These are phyloP conservation scores for Vanessa atalanta DNA, from an alignment of 1,140 invertebrate genomes.

Conservation along the genomic window DNA sequence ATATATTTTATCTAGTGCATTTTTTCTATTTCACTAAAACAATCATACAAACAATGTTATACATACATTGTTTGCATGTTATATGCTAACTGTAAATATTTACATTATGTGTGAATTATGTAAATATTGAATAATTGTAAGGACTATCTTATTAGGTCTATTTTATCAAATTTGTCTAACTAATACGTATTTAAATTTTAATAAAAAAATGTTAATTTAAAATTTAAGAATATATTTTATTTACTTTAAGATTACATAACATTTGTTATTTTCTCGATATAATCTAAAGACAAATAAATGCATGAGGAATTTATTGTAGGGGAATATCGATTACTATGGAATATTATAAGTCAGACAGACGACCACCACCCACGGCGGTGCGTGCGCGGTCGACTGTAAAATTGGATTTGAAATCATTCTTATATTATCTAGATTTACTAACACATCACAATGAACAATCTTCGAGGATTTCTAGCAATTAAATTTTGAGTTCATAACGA, in stretches of 20 bases:
- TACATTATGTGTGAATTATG: too few relatives aligned
- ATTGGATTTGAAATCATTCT: constrained; percentile 37
- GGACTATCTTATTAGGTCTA: not conserved
- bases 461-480: not conserved
- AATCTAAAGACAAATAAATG: constrained; percentile 28
- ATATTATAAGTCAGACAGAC: constrained; percentile 35
- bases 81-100: too few relatives aligned
- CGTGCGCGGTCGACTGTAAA: constrained; percentile 33
- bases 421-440: constrained; percentile 17
- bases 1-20: too few relatives aligned
- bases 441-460: not conserved
- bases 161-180: too few relatives aligned
- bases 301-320: constrained; percentile 29
- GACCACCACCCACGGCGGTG: constrained; percentile 32
- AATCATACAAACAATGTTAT: too few relatives aligned
- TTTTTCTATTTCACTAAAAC: too few relatives aligned
- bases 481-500: not conserved
- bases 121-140: too few relatives aligned
- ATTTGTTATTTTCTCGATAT: not conserved
- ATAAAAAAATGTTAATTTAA: too few relatives aligned
- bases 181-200: too few relatives aligned
- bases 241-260: not conserved
- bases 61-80: not conserved
- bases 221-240: not conserved
- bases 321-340: constrained; percentile 33